phyloP scores from a whole-genome alignment of 2,113 vertebrate genomes.

The Thryonomys swinderianus region DNA sequence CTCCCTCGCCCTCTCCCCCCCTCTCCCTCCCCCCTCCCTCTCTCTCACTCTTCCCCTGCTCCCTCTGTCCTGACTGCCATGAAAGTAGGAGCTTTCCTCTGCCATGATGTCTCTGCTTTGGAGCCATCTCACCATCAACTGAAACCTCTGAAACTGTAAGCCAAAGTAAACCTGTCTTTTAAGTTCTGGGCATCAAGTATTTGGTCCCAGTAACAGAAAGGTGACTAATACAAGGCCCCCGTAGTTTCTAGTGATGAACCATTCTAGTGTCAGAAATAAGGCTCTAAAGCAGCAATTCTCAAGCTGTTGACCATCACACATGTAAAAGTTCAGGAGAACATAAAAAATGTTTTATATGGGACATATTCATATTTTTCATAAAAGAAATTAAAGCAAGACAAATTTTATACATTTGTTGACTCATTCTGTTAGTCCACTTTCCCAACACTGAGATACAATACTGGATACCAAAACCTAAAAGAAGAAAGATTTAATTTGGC shows the following conservation, averaged over 20 bases:
- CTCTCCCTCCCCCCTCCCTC: background rate
- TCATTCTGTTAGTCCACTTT: background rate
- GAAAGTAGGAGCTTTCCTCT: background rate
- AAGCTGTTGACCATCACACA: background rate
- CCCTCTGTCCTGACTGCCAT: background rate
- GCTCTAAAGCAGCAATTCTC: background rate
- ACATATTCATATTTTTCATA: background rate
- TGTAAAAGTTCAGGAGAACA: background rate
- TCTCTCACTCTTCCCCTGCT: background rate
- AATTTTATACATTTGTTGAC: background rate
- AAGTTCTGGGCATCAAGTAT: background rate
- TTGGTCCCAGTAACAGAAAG: background rate
- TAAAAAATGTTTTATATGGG: background rate
- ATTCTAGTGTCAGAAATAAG: background rate
- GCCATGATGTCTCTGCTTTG: background rate
- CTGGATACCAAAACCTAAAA: background rate
- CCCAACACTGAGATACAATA: background rate
- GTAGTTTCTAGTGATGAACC: background rate
- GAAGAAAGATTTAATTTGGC: background rate
- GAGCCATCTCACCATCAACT: background rate
- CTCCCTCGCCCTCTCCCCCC: too few relatives aligned
- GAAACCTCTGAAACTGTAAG: background rate
- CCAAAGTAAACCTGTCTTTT: background rate
- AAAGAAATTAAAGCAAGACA: conserved; percentile 44
- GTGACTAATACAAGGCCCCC: background rate